A percentile compares a stretch with the other conserved stretches of the same genome.
phyloP scores from a whole-genome alignment of 2,888 invertebrate genomes.

The Diachrysia chrysitis region DNA sequence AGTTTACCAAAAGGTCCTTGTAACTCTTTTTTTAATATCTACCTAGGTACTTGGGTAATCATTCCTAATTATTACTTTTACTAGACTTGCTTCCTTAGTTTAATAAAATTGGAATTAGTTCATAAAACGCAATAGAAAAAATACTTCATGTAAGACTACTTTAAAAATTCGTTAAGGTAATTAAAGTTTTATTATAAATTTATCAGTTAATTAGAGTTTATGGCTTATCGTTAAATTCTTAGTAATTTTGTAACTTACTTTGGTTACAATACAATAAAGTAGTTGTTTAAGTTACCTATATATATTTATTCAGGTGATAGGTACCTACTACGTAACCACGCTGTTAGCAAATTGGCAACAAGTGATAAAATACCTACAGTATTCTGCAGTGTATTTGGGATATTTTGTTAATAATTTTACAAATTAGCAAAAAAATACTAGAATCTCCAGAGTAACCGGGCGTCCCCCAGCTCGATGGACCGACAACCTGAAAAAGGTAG shows the following conservation, averaged over 20 bases:
- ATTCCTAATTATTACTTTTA: no score
- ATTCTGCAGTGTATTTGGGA: neutral
- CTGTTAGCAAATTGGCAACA: slow-evolving; percentile 1
- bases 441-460: no score
- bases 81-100: no score
- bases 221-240: slow-evolving; percentile 18
- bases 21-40: no score
- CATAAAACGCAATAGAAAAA: no score
- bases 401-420: neutral
- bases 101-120: no score
- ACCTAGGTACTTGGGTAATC: no score
- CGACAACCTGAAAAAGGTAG: no score
- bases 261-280: slow-evolving; percentile 20
- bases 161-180: neutral
- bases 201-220: slow-evolving; percentile 22
- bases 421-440: no score
- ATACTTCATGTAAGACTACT: no score
- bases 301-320: slow-evolving; percentile 42
- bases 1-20: no score
- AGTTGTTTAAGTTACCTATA: slow-evolving; percentile 13
- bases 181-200: slow-evolving; percentile 12
- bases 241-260: slow-evolving; percentile 11
- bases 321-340: slow-evolving; percentile 4
- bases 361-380: neutral
- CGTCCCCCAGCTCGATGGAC: no score